Evolutionary conservation across 1,140 invertebrate species (phyloP).

Genomic region (Platyscapa corneri): DNA sequence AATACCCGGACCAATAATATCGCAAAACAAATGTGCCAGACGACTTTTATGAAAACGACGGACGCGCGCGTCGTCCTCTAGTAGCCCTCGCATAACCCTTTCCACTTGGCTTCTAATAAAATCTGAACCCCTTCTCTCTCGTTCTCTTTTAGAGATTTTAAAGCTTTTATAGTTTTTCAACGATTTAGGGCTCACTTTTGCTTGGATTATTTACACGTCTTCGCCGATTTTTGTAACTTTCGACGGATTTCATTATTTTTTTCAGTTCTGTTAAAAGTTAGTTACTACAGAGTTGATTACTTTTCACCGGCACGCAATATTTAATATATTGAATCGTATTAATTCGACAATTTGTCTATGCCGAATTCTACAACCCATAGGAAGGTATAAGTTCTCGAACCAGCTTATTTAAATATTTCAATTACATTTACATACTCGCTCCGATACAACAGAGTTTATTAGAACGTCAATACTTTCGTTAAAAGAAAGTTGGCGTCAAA

Average conservation of each 20-base stretch:
- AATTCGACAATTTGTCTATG: too few species aligned
- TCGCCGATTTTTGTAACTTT: conserved; percentile 4
- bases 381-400: too few species aligned
- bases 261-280: neutral
- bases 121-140: conserved; percentile 57
- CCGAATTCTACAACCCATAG: too few species aligned
- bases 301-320: neutral
- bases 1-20: conserved; percentile 64
- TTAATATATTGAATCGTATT: neutral
- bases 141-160: neutral
- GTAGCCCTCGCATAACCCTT: conserved; percentile 1
- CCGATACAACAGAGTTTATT: too few species aligned
- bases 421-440: too few species aligned
- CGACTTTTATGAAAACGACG: conserved; percentile 69
- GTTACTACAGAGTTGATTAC: neutral
- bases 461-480: neutral
- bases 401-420: too few species aligned
- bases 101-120: conserved; percentile 59
- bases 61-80: conserved; percentile 45
- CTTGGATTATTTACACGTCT: conserved; percentile 32
- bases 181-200: conserved; percentile 21
- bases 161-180: conserved; percentile 21
- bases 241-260: neutral
- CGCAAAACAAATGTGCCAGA: conserved; percentile 69
- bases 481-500: too few species aligned